Percentiles rank a stretch among this genome's conserved stretches.
Evolutionary conservation across 2,113 vertebrate species (phyloP).

Genomic region (Mesembrinibis cayennensis): DNA sequence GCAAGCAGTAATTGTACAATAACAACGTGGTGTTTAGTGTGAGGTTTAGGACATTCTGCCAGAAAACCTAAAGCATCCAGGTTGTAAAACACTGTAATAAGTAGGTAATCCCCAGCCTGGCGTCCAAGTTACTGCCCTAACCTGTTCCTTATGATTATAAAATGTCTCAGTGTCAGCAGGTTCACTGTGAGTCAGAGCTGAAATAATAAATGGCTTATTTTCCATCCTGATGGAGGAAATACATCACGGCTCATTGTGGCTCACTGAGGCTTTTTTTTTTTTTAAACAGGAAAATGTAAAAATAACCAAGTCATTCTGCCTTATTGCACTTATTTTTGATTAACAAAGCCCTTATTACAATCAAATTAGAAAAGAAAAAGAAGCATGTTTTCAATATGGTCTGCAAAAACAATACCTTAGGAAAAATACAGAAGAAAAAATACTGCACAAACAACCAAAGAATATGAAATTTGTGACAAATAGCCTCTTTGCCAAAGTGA

Average conservation of each 20-base stretch:
- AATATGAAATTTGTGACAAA: constrained; percentile 59
- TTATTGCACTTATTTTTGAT: constrained; percentile 72
- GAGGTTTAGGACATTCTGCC: constrained; percentile 82
- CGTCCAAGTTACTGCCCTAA: constrained; percentile 76
- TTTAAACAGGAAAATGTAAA: constrained; percentile 95
- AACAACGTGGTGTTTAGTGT: constrained; percentile 83
- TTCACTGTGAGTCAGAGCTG: constrained; percentile 86
- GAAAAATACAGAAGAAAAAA: constrained; percentile 58
- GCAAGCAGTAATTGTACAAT: constrained; percentile 84
- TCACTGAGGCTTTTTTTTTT: constrained; percentile 71
- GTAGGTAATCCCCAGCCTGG: constrained; percentile 73
- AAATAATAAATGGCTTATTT: constrained; percentile 96
- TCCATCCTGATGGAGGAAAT: constrained; percentile 94
- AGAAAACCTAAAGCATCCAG: constrained; percentile 76
- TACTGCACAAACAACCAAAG: constrained; percentile 51
- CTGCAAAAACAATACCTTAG: constrained; percentile 66
- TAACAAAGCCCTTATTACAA: constrained; percentile 75
- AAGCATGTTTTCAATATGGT: constrained; percentile 56
- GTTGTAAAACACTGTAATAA: constrained; percentile 76
- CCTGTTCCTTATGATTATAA: constrained; percentile 80
- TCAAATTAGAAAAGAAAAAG: constrained; percentile 61
- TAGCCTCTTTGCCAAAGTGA: constrained; percentile 56
- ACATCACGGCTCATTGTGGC: constrained; percentile 96
- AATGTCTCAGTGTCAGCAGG: constrained; percentile 80
- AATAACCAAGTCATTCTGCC: constrained; percentile 85